Evolutionary conservation across 2,888 invertebrate genomes (phyloP).

Genomic region (Archaeoteleia sp.): DNA sequence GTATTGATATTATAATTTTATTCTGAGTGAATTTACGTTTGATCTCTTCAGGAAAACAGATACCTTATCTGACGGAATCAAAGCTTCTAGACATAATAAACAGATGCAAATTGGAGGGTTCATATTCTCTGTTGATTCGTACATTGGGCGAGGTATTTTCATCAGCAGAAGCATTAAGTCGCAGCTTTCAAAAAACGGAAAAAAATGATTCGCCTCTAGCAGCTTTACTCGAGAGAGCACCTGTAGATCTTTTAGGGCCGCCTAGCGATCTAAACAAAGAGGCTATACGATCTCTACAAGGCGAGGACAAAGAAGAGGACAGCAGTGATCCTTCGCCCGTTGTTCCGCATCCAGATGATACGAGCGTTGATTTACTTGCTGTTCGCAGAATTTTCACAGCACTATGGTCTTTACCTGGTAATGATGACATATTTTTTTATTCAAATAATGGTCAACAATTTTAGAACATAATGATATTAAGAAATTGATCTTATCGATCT

Average conservation of each 20-base stretch:
- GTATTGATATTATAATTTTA: neutral
- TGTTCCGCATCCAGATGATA: constrained; percentile 71
- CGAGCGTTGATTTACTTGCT: constrained; percentile 82
- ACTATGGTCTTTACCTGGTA: constrained; percentile 73
- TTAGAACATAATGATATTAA: too few species aligned
- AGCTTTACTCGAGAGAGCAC: constrained; percentile 77
- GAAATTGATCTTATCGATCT: too few species aligned
- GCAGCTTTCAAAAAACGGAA: constrained; percentile 81
- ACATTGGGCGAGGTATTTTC: constrained; percentile 87
- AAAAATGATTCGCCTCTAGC: constrained; percentile 75
- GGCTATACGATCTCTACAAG: constrained; percentile 83
- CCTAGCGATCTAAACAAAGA: constrained; percentile 81
- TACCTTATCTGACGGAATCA: constrained; percentile 83
- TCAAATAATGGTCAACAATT: too few species aligned
- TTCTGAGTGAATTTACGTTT: constrained; percentile 1
- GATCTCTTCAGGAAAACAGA: constrained; percentile 69
- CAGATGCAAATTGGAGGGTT: constrained; percentile 82
- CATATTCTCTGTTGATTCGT: constrained; percentile 83
- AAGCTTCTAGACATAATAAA: constrained; percentile 84
- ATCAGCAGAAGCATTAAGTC: constrained; percentile 81
- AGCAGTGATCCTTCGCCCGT: constrained; percentile 77
- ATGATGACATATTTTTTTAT: too few species aligned
- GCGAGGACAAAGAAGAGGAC: constrained; percentile 93
- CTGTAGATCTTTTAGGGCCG: constrained; percentile 73
- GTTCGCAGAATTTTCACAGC: constrained; percentile 82